Evolutionary conservation across 2,888 invertebrate species (phyloP).

Genomic region (Galerucella pusilla): DNA sequence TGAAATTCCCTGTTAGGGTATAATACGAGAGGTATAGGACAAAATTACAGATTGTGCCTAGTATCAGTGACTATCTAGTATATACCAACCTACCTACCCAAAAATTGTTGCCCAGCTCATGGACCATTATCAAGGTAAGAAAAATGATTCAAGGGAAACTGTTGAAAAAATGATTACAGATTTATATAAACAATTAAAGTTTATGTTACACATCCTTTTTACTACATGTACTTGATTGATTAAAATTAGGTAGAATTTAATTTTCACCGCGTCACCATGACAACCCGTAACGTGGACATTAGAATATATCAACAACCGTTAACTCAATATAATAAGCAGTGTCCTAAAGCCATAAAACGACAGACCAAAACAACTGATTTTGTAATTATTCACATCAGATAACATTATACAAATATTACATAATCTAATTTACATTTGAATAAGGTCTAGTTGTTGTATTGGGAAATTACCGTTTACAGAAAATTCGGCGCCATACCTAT

Average conservation of each 20-base stretch:
- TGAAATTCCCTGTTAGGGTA: too few relatives aligned
- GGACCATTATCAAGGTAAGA: too few relatives aligned
- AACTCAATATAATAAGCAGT: constrained; percentile 9
- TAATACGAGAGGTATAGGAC: too few relatives aligned
- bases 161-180: too few relatives aligned
- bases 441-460: not conserved
- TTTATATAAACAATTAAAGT: not conserved
- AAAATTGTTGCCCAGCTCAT: too few relatives aligned
- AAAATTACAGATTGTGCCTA: too few relatives aligned
- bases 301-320: constrained; percentile 23
- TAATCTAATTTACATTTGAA: not conserved
- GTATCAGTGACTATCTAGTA: too few relatives aligned
- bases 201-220: not conserved
- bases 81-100: too few relatives aligned
- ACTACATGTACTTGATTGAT: not conserved
- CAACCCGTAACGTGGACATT: constrained; percentile 12
- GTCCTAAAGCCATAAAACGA: not conserved
- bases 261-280: constrained; percentile 26
- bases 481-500: not conserved
- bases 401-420: not conserved
- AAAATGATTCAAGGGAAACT: too few relatives aligned
- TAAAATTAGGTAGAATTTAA: not conserved
- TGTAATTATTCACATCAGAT: not conserved
- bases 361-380: not conserved
- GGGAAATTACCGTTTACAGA: constrained; percentile 10